Base-by-base conservation (phyloP, 2,113 vertebrate genomes). In the Bucco capensis region DNA sequence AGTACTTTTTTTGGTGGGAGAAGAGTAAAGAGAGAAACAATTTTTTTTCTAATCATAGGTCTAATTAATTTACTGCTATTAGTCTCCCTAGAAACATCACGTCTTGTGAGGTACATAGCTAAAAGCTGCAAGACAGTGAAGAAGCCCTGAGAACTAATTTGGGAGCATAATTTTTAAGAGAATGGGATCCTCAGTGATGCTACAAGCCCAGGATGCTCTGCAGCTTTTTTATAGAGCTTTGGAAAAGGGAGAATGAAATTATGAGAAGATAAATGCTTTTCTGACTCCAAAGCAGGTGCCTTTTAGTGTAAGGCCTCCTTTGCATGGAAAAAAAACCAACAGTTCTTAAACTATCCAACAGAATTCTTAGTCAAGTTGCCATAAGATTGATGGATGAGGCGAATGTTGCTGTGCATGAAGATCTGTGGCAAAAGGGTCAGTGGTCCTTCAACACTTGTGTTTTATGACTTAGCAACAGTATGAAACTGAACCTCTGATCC, bases 1-100 rank as follows among this genome's bases (percentile, higher is more conserved):
- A 33, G 7, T 56, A 3, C 6, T 18, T 25, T 27, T 40, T 19
- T 37, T 3, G 3, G 3, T 4, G 4, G 6, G 6, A 5, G 6
- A 4, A 6, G 3, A 49, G 10, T n/a, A 38, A 74, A 65, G 21
- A 53, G 7, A 66, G 12, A 57, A 82, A 58, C 3, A 24, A 31
- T 38, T 35, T 60, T 92, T 92, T 75, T 24, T 54, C 8, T 67
- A 56, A n/a, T 38, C 3, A 30, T 19, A 9, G 40, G n/a, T 11
- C 16, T 51, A 67, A 58, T 50, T 58, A 78, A 46, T 50, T 75
- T 50, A 51, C 14, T 64, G 9, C 14, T 90, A 18, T 19, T 76
- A 23, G 16, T 47, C 30, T 66, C 8, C 22, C 21, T 83, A 50
- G 12, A 76, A 88, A 90, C 4, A 35, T 24, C 10, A n/a, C n/a